These are phyloP conservation scores for Eurystomus gularis DNA, from an alignment of 2,113 vertebrate genomes.

Conservation along the genomic window DNA sequence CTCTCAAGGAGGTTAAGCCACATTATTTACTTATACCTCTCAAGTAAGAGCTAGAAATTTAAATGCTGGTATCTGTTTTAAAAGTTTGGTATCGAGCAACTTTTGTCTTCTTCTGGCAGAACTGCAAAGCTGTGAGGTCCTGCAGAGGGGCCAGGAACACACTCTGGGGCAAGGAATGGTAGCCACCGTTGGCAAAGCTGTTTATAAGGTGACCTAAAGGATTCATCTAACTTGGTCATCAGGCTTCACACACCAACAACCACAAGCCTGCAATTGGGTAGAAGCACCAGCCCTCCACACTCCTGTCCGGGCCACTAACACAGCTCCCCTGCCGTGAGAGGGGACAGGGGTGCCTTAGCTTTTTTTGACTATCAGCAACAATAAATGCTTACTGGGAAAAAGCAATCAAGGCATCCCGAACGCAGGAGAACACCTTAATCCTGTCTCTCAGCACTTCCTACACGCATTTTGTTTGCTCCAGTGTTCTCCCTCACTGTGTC, in stretches of 20 bases:
- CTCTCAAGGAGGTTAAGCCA: background rate
- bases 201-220: background rate
- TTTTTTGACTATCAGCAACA: background rate
- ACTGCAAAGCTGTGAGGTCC: background rate
- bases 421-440: background rate
- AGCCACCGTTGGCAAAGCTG: background rate
- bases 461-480: background rate
- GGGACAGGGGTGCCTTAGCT: background rate
- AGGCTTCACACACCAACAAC: background rate
- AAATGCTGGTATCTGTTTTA: background rate
- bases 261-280: background rate
- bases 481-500: background rate
- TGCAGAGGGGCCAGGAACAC: background rate
- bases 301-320: background rate
- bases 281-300: accelerated
- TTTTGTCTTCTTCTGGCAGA: background rate
- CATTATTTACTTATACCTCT: background rate
- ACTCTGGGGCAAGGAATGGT: accelerated
- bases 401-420: background rate
- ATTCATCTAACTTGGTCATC: background rate
- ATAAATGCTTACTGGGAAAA: background rate
- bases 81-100: background rate
- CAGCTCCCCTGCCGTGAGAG: background rate
- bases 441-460: background rate
- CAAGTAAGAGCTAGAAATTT: background rate